Evolutionary conservation across 1,140 invertebrate species (phyloP), one percentile per base, ranked within the genome.

Genomic region (Calephelis virginiensis): DNA sequence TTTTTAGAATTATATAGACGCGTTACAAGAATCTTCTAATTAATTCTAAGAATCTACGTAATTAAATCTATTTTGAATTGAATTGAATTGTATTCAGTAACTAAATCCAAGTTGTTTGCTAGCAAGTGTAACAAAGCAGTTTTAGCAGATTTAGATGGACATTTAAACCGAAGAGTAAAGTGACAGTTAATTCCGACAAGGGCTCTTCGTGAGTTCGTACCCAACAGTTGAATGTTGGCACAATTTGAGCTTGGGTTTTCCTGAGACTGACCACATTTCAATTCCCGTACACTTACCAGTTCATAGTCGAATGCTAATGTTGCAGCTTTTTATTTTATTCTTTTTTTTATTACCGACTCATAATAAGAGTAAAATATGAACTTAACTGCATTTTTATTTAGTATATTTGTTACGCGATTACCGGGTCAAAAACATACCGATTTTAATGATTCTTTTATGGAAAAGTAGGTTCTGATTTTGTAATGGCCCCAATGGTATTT

Each of bases 141-240:
- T 43, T 9, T 28, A 38, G 37, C 37, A 12, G 37, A 59, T 37
- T 43, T 56, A 6, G 6, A 38, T 59, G 56, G 56, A 59, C 56
- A 59, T 59, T 59, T 17, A 59, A 59, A 59, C 56, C 56, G 28
- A 59, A 59, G 56, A 59, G 56, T 59, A 59, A 59, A 37, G 28
- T 59, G 56, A 59, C 56, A 59, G 56, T 59, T 59, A 59, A 59
- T 59, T 59, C 12, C 56, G 9, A 59, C 56, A 59, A 59, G 56
- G n/a, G 56, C 28, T 28, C 28, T 28, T 59, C 37, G 37, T 59
- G 56, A 59, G 17, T 38, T 40, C 1, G 56, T n/a, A 38, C 56
- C 28, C 56, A 37, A 59, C 37, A 37, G 56, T 7, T 59, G 56
- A 13, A 59, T 59, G 56, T 38, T 37, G 56, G 28, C 56, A 59